Percentiles rank a stretch among this genome's conserved stretches.
Evolutionary conservation across 2,888 invertebrate genomes (phyloP).

Genomic region (Onthophagus sagittarius): DNA sequence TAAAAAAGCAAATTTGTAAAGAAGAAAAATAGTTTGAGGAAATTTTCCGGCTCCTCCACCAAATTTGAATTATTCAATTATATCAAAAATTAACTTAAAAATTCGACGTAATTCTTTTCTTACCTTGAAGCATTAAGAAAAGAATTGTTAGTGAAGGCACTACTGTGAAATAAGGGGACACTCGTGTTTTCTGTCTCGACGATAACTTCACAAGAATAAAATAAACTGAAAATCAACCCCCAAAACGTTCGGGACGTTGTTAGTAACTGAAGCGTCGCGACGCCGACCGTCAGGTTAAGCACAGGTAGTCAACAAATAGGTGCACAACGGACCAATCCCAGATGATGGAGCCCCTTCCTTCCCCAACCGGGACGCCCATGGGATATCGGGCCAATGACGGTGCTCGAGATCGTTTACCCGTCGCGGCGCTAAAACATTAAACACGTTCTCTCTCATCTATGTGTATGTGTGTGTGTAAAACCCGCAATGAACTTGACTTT

Average conservation of each 20-base stretch:
- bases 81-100: not conserved
- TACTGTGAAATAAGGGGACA: too few relatives aligned
- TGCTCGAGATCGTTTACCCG: not conserved
- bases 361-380: not conserved
- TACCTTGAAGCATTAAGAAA: too few relatives aligned
- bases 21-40: too few relatives aligned
- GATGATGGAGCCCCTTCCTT: not conserved
- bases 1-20: too few relatives aligned
- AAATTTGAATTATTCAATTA: not conserved
- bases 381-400: not conserved
- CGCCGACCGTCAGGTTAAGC: not conserved
- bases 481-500: conserved; percentile 32
- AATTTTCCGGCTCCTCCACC: not conserved
- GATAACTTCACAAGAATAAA: not conserved
- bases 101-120: too few relatives aligned
- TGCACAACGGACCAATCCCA: conserved; percentile 1
- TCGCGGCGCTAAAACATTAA: conserved; percentile 2
- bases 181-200: too few relatives aligned
- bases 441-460: too few relatives aligned
- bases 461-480: not conserved
- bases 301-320: conserved; percentile 6
- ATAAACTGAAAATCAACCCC: not conserved
- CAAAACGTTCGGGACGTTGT: not conserved
- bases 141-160: too few relatives aligned
- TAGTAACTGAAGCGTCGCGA: not conserved